Evolutionary conservation across 2,113 vertebrate species (phyloP), one percentile per base, ranked within the genome.

Genomic region (Sylvietta virens): DNA sequence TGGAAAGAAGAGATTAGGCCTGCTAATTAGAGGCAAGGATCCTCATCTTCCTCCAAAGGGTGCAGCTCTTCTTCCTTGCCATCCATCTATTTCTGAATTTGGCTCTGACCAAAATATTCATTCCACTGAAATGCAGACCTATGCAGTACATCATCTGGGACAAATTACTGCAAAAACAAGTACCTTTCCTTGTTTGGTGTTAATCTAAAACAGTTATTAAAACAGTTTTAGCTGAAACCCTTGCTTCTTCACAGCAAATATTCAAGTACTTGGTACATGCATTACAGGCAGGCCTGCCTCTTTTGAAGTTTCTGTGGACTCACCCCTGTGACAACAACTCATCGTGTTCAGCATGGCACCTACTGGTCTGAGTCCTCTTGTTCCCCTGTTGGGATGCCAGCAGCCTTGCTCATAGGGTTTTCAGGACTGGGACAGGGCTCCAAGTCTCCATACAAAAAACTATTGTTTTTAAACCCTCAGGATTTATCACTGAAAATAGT

Each of bases 401-500:
- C 28, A 76, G n/a, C 62, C 40, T 53, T 45, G 54, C 16, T 82
- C 26, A 9, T 13, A 19, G 1, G 35, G 9, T 54, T 93, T 72
- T 70, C 62, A 80, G 33, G 9, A 73, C 4, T 30, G 18, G 26
- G 15, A 71, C 5, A 79, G 9, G 6, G 40, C n/a, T 81, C 19
- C 69, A 86, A 28, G 15, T 48, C 60, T 50, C 58, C 45, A 47
- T 40, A 62, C 21, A 40, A 64, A 83, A n/a, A 69, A 8, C 14
- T 90, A 50, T 53, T 90, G 20, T 47, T 67, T 57, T 76, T 78
- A 91, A 97, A 71, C 39, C 20, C 8, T 74, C 45, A 39, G 33
- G 73, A 95, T 83, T 94, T 81, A 96, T 76, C 86, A 47, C 40
- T 58, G 61, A 95, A 67, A 94, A 89, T 74, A 88, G 64, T 72